Base-by-base conservation (phyloP, 2,113 vertebrate species). In the Coreoperca whiteheadi region DNA sequence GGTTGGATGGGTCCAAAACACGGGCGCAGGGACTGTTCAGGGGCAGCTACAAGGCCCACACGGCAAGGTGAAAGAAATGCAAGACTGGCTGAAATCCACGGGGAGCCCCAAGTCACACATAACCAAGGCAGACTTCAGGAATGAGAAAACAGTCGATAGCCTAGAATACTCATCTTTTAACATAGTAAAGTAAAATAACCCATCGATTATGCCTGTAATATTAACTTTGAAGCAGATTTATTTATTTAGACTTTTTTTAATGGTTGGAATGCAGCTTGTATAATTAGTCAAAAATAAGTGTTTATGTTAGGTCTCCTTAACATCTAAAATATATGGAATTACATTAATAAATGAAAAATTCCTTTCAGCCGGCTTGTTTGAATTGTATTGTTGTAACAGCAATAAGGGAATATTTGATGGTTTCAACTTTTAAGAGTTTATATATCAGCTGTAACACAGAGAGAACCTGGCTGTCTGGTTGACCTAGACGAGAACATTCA, bases 1-100 rank as follows among this genome's bases (percentile, higher is more conserved):
- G 39, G 97, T 98, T 7, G 98, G 98, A 65, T 99, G 98, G 97
- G 98, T 99, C 80, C 95, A 94, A 81, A 99, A 99, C 60, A 99
- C 97, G 0, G 74, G 89, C 1, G 87, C 88, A 0, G 97, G 97
- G 83, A 98, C 97, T 0, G 98, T 99, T 41, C 91, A 94, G 71
- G 98, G 98, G 1, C 98, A 97, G 70, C 89, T 98, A 4, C 97
- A 97, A 91, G 97, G 97, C 0, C 96, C 96, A 0, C 0, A 82
- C 8, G 89, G 84, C 80, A 93, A 95, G 60, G 96, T 99, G 2
- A 93, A 64, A 76, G 91, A 94, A 71, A 97, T 99, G 96, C 96
- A 99, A 81, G 93, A 96, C 28, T 99, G 98, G 98, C 96, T 99
- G 56, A 89, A 90, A 84, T 95, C 93, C 77, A 96, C 76, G 0